Percentiles rank a stretch among this genome's conserved stretches.
phyloP scores from a whole-genome alignment of 2,113 vertebrate species.

The Labeo catla region DNA sequence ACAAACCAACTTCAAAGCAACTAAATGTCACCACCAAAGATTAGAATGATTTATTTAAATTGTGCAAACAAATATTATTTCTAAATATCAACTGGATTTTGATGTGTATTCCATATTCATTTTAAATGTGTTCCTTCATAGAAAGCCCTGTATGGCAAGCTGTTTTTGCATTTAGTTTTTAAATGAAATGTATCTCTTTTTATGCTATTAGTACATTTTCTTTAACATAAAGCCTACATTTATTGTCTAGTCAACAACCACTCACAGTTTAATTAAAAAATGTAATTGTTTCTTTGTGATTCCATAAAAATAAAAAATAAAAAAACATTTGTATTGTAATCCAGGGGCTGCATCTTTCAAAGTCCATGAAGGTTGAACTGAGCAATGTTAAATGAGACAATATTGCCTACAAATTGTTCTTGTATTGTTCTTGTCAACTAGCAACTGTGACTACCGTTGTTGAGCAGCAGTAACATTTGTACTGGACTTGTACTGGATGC shows the following conservation, averaged over 20 bases:
- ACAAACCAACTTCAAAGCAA: not conserved
- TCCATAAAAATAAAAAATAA: too few species aligned
- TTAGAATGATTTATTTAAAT: not conserved
- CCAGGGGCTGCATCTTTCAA: not conserved
- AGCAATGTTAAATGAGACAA: not conserved
- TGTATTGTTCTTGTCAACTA: too few species aligned
- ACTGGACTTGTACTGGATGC: not conserved
- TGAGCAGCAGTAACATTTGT: not conserved
- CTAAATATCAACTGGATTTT: not conserved
- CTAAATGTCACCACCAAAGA: not conserved
- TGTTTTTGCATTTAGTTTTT: not conserved
- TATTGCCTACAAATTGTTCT: too few species aligned
- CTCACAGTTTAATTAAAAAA: not conserved
- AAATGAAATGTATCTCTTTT: not conserved
- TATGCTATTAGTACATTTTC: not conserved
- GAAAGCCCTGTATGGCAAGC: slow-evolving; percentile 10
- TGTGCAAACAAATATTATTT: not conserved
- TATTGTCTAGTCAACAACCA: not conserved
- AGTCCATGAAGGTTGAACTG: not conserved
- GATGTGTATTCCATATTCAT: not conserved
- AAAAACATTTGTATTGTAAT: not conserved
- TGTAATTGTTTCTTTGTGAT: not conserved
- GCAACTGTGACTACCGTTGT: too few species aligned
- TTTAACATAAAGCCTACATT: not conserved
- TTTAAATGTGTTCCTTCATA: not conserved